phyloP scores from a whole-genome alignment of 2,113 vertebrate species.

The Phoxinus phoxinus region DNA sequence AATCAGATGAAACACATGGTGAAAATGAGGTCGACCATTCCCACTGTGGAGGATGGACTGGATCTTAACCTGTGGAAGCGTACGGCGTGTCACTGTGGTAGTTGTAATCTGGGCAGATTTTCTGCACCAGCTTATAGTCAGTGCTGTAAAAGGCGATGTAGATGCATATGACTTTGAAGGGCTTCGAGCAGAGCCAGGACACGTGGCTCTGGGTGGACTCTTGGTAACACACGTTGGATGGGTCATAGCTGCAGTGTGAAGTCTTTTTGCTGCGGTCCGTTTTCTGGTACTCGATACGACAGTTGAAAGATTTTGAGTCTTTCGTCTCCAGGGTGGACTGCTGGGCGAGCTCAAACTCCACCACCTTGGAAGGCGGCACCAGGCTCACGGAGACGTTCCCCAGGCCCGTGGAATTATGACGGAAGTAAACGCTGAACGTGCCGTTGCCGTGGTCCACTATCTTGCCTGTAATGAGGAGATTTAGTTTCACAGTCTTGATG shows the following conservation, averaged over 20 bases:
- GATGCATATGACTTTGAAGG: slow-evolving; percentile 99
- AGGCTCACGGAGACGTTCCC: slow-evolving; percentile 98
- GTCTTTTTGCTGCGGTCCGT: slow-evolving; percentile 98
- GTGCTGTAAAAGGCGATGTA: slow-evolving; percentile 99
- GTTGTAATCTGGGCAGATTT: slow-evolving; percentile 98
- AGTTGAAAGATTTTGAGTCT: slow-evolving; percentile 98
- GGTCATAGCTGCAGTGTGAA: slow-evolving; percentile 90
- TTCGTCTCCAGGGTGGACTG: slow-evolving; percentile 95
- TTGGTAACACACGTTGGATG: slow-evolving; percentile 95
- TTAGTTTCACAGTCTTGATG: slow-evolving; percentile 98
- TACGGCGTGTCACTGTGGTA: slow-evolving; percentile 98
- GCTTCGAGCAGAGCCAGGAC: slow-evolving; percentile 98
- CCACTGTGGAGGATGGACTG: slow-evolving; percentile 11
- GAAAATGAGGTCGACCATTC: slow-evolving; percentile 57
- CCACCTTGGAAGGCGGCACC: slow-evolving; percentile 96
- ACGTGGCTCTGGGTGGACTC: slow-evolving; percentile 99
- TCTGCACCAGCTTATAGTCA: slow-evolving; percentile 99
- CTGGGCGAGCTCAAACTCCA: slow-evolving; percentile 92
- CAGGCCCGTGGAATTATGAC: slow-evolving; percentile 95
- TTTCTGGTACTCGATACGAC: slow-evolving; percentile 98
- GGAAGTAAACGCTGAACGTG: slow-evolving; percentile 98
- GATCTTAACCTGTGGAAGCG: slow-evolving; percentile 90
- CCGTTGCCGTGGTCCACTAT: slow-evolving; percentile 98
- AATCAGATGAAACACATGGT: slow-evolving; percentile 64
- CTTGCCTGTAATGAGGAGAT: slow-evolving; percentile 98